These are phyloP conservation scores for Ficedula albicollis DNA, from an alignment of 2,797 vertebrate species.

Conservation along the genomic window DNA sequence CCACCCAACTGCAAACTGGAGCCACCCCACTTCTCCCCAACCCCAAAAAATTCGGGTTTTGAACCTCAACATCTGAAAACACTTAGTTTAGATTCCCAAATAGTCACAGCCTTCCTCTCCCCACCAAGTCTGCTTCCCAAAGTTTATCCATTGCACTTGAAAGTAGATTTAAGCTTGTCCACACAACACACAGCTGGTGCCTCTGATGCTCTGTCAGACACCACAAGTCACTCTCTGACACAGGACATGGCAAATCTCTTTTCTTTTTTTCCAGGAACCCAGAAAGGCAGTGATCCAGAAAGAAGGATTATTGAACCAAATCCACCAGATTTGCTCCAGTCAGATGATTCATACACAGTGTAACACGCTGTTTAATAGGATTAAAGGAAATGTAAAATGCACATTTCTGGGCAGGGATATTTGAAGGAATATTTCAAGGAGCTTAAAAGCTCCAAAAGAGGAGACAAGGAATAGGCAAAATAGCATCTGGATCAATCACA, in stretches of 20 bases:
- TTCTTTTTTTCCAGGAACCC: slow-evolving; percentile 42
- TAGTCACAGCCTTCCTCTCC: neutral
- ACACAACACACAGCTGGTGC: neutral
- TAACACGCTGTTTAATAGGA: slow-evolving; percentile 31
- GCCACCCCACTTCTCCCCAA: neutral
- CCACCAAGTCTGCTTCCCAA: neutral
- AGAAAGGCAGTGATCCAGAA: slow-evolving; percentile 56
- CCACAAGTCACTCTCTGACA: neutral
- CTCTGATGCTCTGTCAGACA: neutral
- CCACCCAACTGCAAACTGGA: neutral
- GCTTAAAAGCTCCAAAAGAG: neutral
- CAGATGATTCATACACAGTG: slow-evolving; percentile 61
- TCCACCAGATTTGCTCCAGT: slow-evolving; percentile 61
- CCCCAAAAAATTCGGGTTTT: neutral
- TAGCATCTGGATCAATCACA: neutral
- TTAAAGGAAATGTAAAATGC: slow-evolving; percentile 41
- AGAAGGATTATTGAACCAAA: slow-evolving; percentile 55
- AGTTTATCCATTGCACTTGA: neutral
- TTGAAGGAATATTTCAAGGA: slow-evolving; percentile 8
- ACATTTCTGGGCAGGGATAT: slow-evolving; percentile 18
- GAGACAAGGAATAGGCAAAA: neutral
- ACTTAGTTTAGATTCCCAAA: neutral
- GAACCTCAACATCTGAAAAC: slow-evolving; percentile 22
- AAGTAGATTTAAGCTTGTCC: neutral
- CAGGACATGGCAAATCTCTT: neutral